These are phyloP conservation scores for Oopsacas minuta DNA, from an alignment of 37 sponge, comb jelly and placozoan species.

Conservation along the genomic window DNA sequence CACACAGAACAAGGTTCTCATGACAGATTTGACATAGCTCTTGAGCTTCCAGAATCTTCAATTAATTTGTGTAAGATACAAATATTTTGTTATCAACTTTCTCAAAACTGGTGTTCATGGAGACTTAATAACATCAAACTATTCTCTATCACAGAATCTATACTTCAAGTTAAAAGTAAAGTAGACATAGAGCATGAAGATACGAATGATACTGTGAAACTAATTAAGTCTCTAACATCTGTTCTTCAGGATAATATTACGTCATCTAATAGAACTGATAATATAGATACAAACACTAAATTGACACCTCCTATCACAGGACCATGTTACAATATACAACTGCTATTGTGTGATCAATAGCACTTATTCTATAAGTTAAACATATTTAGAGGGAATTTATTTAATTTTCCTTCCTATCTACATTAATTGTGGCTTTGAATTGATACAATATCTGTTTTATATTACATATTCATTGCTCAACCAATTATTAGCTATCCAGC, in stretches of 20 bases:
- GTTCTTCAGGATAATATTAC: not conserved
- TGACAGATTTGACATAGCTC: not conserved
- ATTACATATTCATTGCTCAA: too few species aligned
- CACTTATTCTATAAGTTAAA: not conserved
- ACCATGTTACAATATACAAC: not conserved
- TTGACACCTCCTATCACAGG: not conserved
- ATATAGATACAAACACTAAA: not conserved
- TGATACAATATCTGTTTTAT: too few species aligned
- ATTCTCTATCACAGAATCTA: not conserved
- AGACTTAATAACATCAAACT: not conserved
- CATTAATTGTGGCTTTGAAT: too few species aligned
- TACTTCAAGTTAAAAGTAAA: not conserved
- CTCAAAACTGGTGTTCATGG: not conserved
- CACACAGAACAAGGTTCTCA: not conserved
- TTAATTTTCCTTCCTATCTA: too few species aligned
- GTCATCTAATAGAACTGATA: not conserved
- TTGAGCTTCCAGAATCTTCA: not conserved
- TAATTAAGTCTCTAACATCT: not conserved
- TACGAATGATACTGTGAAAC: not conserved
- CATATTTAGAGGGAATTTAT: too few species aligned
- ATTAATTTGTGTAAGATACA: not conserved
- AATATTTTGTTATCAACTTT: not conserved
- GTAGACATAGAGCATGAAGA: not conserved
- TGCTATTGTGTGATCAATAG: not conserved
- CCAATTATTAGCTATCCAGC: too few species aligned